Evolutionary conservation across 2,113 vertebrate genomes (phyloP), one percentile per base, ranked within the genome.

Genomic region (Nipponia nippon): DNA sequence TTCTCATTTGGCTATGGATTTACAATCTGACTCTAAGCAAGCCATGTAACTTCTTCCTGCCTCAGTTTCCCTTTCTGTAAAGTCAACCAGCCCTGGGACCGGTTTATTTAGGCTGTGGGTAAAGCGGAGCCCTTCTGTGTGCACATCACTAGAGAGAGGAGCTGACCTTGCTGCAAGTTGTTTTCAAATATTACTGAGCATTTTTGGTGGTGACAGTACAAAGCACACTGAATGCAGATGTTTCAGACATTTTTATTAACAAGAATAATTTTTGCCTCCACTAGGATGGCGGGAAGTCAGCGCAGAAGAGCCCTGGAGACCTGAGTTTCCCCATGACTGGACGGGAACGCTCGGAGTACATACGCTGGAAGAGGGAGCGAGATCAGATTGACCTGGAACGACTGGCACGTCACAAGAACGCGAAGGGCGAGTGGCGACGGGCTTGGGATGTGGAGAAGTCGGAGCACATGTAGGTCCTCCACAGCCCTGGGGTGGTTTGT

Each of bases 391-490:
- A 99, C 98, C 97, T 98, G 81, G 99, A 99, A 77, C 98, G 99
- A 20, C 98, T 99, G 70, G 99, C 99, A 4, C 98, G 99, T 15
- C 99, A 99, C 97, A 99, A 98, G 97, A 99, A 99, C 0, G 98
- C 99, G 32, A 99, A 98, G 96, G 99, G 99, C 94, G 99, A 99
- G 97, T 99, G 99, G 99, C 98, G 99, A 77, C 98, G 99, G 87
- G 99, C 99, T 5, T 99, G 99, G 99, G 99, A 99, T 97, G 92
- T 99, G 98, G 99, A 99, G 97, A 99, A 99, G 96, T 98, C 99
- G 0, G 98, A 99, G 63, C 97, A 98, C 90, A 99, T 98, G 99
- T 99, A 99, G 98, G 99, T 98, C 65, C 44, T 58, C 36, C 20
- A 0, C 53, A 34, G 30, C 11, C 13, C 67, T 7, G 15, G 47